A percentile compares a stretch with the other conserved stretches of the same genome.
These are phyloP conservation scores for Sternotherus odoratus DNA, from an alignment of 2,797 vertebrate genomes.

Conservation along the genomic window DNA sequence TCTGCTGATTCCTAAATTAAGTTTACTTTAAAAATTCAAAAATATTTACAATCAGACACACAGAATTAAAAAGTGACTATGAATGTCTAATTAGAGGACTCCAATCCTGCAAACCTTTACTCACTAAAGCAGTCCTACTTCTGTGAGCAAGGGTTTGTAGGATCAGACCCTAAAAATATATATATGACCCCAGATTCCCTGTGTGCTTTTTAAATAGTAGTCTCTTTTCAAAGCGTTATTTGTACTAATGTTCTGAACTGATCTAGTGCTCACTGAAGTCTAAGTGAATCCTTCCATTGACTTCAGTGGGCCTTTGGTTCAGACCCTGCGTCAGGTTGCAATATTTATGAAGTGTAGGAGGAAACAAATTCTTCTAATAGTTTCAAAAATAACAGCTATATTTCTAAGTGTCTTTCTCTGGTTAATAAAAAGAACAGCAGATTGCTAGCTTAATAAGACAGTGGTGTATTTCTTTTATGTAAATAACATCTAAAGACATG, in stretches of 20 bases:
- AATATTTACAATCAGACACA: background rate
- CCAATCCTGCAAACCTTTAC: background rate
- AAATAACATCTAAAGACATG: slow-evolving; percentile 22
- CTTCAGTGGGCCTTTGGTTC: background rate
- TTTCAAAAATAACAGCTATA: background rate
- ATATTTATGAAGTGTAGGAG: slow-evolving; percentile 23
- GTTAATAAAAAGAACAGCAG: slow-evolving; percentile 42
- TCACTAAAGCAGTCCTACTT: background rate
- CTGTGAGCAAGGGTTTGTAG: background rate
- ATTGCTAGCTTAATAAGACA: slow-evolving; percentile 14
- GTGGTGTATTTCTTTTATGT: background rate
- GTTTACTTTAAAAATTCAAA: slow-evolving; percentile 15
- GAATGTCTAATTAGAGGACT: background rate
- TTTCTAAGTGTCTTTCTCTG: background rate
- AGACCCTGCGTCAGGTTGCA: slow-evolving; percentile 21
- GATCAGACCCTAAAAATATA: background rate
- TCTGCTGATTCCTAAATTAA: slow-evolving; percentile 10
- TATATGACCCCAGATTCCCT: background rate
- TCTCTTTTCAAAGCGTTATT: background rate
- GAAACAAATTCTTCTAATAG: slow-evolving; percentile 24
- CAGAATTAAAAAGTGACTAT: background rate
- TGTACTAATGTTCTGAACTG: background rate
- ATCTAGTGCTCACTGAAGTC: background rate
- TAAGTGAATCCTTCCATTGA: background rate
- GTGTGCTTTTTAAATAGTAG: background rate